Evolutionary conservation across 2,113 vertebrate genomes (phyloP), one percentile per base, ranked within the genome.

Genomic region (Thunnus maccoyii): DNA sequence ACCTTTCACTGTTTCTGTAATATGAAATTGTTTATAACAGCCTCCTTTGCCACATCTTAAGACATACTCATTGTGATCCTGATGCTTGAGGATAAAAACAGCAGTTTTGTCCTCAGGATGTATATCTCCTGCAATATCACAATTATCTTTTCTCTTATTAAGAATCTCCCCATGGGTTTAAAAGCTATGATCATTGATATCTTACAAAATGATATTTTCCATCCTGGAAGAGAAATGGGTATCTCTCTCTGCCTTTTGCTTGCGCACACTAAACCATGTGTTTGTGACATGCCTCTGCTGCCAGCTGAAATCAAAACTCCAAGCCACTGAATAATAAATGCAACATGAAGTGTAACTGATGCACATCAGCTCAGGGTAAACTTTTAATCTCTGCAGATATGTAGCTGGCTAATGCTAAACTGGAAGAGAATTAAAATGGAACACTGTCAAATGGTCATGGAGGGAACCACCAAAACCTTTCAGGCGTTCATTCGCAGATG

Each of bases 341-440:
- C 87, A 86, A 86, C 73, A 80, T 80, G 86, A 90, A 90, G 90
- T 80, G 82, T 86, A 86, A 85, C 86, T 76, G 86, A 87, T 87
- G 80, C 50, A 52, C 82, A 69, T 81, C 67, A 72, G 65, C 78
- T 86, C 72, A 69, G 79, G 44, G 76, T 86, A 86, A 82, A 89
- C 88, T 85, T 85, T 80, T 88, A 80, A 92, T 88, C 77, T 82
- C 56, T 74, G 50, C 74, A 73, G 65, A 80, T 69, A 72, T 73
- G 64, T 86, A 66, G 76, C 72, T 48, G 51, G 71, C 56, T 68
- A 50, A 67, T 64, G 63, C 51, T 78, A 62, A 64, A 58, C 71
- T 80, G 69, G 71, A 72, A 68, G 67, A 30, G 76, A 64, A 80
- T 87, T 79, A 78, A 73, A 82, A 83, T 83, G n/a, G 44, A 78